Conservation (phyloP, 2,113 vertebrate genomes). For the Motacilla alba region DNA sequence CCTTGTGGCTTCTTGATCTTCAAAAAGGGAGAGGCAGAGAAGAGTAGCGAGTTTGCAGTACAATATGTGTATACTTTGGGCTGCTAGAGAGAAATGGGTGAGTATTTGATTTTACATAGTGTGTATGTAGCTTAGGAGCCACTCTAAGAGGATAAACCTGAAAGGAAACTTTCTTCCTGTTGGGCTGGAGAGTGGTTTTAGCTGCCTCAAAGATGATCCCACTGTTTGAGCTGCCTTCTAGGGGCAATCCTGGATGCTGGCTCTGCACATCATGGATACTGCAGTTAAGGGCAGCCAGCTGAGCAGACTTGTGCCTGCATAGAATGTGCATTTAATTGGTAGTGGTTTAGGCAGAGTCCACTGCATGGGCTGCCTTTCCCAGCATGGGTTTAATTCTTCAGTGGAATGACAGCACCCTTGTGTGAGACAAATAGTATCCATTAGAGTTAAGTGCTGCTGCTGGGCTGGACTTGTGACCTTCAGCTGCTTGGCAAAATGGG, state of each 20-base stretch:
- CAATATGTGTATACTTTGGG: not conserved
- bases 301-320: fast-evolving
- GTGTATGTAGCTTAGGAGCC: not conserved
- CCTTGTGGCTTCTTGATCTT: not conserved
- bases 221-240: not conserved
- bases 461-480: not conserved
- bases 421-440: not conserved
- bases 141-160: not conserved
- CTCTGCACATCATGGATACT: not conserved
- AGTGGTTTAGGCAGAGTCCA: not conserved
- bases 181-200: not conserved
- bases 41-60: not conserved
- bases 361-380: not conserved
- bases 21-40: not conserved
- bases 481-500: not conserved
- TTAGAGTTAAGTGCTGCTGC: not conserved
- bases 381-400: not conserved
- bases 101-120: not conserved
- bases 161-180: not conserved
- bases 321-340: not conserved
- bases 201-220: not conserved
- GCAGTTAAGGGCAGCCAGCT: not conserved
- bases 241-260: not conserved
- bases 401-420: not conserved
- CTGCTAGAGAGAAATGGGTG: not conserved